Base-by-base conservation (phyloP, 2,113 vertebrate species). In the Tylochromis polylepis region DNA sequence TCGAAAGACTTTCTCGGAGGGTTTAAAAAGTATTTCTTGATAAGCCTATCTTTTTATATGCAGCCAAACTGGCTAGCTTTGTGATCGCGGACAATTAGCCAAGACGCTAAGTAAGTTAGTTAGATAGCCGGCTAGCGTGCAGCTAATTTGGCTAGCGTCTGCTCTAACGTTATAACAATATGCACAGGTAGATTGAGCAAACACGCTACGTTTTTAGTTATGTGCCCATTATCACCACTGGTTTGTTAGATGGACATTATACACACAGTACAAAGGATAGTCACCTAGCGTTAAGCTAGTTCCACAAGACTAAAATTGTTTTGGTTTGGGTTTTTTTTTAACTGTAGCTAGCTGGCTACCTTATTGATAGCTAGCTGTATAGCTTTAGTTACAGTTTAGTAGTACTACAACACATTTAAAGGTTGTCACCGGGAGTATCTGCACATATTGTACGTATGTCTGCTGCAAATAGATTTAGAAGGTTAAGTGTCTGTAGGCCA, bases 41-140 rank as follows among this genome's bases (percentile, higher is more conserved):
- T 29, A 38, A 43, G 34, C 59, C 43, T 78, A 22, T 24, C 18
- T 41, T 34, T 34, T 18, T 29, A 65, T 27, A 34, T 75, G 51
- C 5, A 70, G 41, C 29, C 24, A 29, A 85, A 88, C 49, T 51
- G 59, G 75, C 84, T 59, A 55, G 86, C 58, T 81, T 51, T 4
- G 51, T 80, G 51, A 87, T 87, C 89, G 91, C 90, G 89, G 82
- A 93, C 57, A 49, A n/a, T 83, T 92, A 91, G 83, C 89, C 53
- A 20, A 77, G 65, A 34, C 53, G 88, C 90, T 92, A 85, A 86
- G 53, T 82, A 46, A 79, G 62, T 88, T 82, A 43, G 60, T 80
- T 85, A 90, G 89, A 81, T 79, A 43, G 80, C 83, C 83, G 90
- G 89, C 87, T 92, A 87, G 85, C 72, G 20, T 18, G 70, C 88